Percentiles rank a stretch among this genome's conserved stretches.
phyloP scores from a whole-genome alignment of 2,888 invertebrate genomes.

The Nomada goodeniana region DNA sequence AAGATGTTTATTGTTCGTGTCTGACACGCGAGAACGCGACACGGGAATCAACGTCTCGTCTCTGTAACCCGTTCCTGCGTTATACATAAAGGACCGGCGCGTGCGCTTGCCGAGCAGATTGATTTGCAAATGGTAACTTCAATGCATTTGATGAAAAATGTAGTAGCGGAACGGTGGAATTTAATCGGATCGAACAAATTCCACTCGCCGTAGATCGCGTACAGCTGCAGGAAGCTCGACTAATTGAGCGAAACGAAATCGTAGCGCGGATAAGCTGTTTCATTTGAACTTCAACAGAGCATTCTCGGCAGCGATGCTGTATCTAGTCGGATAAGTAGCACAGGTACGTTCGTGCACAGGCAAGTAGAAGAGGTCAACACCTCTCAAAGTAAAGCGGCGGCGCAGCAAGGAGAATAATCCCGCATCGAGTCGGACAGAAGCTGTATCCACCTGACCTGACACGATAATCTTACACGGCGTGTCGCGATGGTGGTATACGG shows the following conservation, averaged over 20 bases:
- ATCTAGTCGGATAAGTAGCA: not conserved
- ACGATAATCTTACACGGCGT: not conserved
- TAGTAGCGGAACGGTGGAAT: too few species aligned
- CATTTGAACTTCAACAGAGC: not conserved
- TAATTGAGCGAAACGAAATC: not conserved
- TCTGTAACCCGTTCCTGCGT: too few species aligned
- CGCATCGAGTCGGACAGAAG: constrained; percentile 6
- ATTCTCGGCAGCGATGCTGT: not conserved
- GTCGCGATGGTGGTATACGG: not conserved
- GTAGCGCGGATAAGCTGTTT: not conserved
- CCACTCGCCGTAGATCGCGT: too few species aligned
- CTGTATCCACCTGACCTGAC: constrained; percentile 3
- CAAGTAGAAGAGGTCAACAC: constrained; percentile 30
- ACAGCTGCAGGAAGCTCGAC: not conserved
- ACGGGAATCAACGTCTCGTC: too few species aligned
- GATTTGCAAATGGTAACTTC: too few species aligned
- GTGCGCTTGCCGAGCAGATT: too few species aligned
- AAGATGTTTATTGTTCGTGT: too few species aligned
- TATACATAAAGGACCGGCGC: too few species aligned
- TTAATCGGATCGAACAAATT: too few species aligned
- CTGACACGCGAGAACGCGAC: too few species aligned
- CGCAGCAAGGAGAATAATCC: constrained; percentile 17
- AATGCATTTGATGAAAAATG: too few species aligned
- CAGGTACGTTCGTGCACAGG: not conserved
- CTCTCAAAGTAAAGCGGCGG: constrained; percentile 17